Conservation (phyloP, 2,113 vertebrate genomes). For the Hepsetus odoe region DNA sequence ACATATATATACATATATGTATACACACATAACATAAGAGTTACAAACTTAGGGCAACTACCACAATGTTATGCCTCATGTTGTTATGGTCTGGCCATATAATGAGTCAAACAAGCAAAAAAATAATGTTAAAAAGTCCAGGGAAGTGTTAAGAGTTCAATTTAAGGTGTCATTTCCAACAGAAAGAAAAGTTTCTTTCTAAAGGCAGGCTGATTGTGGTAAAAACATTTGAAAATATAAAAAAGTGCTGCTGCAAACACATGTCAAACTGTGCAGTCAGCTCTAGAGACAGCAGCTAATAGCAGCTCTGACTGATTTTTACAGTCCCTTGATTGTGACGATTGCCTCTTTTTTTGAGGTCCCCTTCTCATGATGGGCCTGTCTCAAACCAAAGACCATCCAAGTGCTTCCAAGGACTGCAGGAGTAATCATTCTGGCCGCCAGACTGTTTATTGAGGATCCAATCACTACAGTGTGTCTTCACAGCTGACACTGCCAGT, state of each 20-base stretch:
- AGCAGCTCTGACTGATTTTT: constrained; percentile 31
- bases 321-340: constrained; percentile 34
- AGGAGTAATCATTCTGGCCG: constrained; percentile 1
- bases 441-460: constrained; percentile 14
- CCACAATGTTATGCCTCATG: constrained; percentile 23
- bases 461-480: constrained; percentile 1
- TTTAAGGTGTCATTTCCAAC: constrained; percentile 21
- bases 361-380: constrained; percentile 20
- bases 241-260: constrained; percentile 10
- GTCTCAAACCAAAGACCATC: constrained; percentile 12
- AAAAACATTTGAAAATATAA: constrained; percentile 13
- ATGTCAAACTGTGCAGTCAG: constrained; percentile 21
- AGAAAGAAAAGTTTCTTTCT: constrained; percentile 36
- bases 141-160: constrained; percentile 23
- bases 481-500: constrained; percentile 1
- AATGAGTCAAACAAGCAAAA: constrained; percentile 23
- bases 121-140: constrained; percentile 14
- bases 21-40: background rate
- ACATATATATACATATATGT: too few relatives aligned
- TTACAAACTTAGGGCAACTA: background rate
- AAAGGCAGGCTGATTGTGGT: constrained; percentile 43
- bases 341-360: constrained; percentile 32
- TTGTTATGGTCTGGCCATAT: constrained; percentile 31
- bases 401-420: background rate
- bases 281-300: constrained; percentile 27